Base-by-base conservation (phyloP, 2,113 vertebrate species). In the Tympanuchus pallidicinctus region DNA sequence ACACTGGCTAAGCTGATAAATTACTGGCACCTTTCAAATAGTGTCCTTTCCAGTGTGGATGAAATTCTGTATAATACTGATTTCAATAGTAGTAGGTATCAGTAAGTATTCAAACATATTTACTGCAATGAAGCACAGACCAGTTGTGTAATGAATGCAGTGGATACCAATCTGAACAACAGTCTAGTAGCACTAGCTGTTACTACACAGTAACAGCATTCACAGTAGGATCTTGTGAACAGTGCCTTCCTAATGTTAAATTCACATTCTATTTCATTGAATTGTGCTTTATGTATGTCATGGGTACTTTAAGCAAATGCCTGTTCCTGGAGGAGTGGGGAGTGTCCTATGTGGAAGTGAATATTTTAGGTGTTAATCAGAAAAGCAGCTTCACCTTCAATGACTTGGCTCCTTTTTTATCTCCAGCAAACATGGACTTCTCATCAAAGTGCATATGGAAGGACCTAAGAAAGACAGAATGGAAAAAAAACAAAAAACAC, bases 381-480 rank as follows among this genome's bases (percentile, higher is more conserved):
- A 71, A 77, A 89, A 78, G 1, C 7, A 64, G 30, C 48, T 89
- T 96, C 97, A 99, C 99, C 99, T 99, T 99, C 72, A 99, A 95
- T 5, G 97, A 99, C 61, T 98, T 98, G 57, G 99, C 99, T 83
- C 98, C 99, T 47, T 98, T 97, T 92, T 99, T 98, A 93, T 99
- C 97, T 80, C 99, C 99, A 18, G 99, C 98, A 94, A 99, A 99
- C 99, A 99, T 99, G 91, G 99, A 99, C 93, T 98, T 99, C 96
- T 99, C 99, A 60, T 99, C 99, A 84, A 99, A 99, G 97, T 99
- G 99, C 99, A 99, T 99, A 21, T 98, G 99, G 88, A 99, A 99
- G 7, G 98, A 97, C 96, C 99, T 99, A 97, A 34, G 77, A 47
- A 95, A 92, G 38, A 96, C 8, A 91, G 92, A 85, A 81, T 2